Base-by-base conservation (phyloP, 2,797 vertebrate genomes). In the Crenichthys baileyi region DNA sequence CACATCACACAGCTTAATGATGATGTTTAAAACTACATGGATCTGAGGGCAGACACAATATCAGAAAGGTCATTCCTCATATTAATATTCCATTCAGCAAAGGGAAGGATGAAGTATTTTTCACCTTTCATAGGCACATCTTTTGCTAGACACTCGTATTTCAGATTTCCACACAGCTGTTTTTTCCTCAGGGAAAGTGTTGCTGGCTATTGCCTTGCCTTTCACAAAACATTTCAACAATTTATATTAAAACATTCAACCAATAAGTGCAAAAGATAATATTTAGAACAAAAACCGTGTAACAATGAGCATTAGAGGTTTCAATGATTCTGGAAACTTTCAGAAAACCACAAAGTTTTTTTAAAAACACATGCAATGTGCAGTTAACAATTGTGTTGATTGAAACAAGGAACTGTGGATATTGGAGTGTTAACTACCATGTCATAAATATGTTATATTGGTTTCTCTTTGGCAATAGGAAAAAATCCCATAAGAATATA, bases 41-140 rank as follows among this genome's bases (percentile, higher is more conserved):
- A 80, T 78, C 78, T 81, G 79, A 55, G 77, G 65, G 70, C 68
- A 87, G 83, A 88, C 85, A 79, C 56, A 77, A 82, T 86, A 87
- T 81, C 79, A 84, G 75, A 93, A 91, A 91, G 87, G 85, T 87
- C 82, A 84, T 67, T 77, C 76, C 75, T 76, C 78, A 71, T 78
- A 90, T 94, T 94, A 90, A 89, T 88, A 94, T 95, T 95, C 92
- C 44, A 80, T 72, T 79, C 81, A 81, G 83, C 88, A 84, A 70
- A 71, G 68, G 24, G 13, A 80, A 81, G 63, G 50, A 82, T 61
- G 39, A 82, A 92, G 79, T n/a, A 76, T 90, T 86, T 77, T 68
- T n/a, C n/a, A 70, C 12, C 24, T 70, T 70, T 70, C 24, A 24
- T 41, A 4, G 31, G 15, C 29, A 63, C 61, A 2, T 31, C 5